Evolutionary conservation across 2,797 vertebrate genomes (phyloP).

Genomic region (Spinus olivaceus): DNA sequence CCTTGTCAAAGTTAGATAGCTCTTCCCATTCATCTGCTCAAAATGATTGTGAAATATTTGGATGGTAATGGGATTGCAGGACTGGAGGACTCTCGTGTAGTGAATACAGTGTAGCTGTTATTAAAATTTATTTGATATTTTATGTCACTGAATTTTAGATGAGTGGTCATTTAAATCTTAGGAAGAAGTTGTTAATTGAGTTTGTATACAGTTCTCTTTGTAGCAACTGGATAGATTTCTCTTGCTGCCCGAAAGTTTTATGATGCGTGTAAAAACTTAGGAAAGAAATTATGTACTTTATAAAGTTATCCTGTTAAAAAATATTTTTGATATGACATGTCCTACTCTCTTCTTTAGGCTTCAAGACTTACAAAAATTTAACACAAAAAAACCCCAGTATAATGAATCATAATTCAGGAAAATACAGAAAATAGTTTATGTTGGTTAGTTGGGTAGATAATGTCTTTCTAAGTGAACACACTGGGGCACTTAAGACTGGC

Average conservation of each 20-base stretch:
- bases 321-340: not conserved
- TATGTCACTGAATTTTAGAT: not conserved
- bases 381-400: not conserved
- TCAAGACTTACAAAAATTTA: not conserved
- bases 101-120: not conserved
- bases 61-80: not conserved
- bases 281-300: not conserved
- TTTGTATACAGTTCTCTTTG: not conserved
- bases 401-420: not conserved
- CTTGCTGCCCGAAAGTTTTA: not conserved
- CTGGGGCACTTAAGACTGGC: not conserved
- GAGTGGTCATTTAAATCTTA: not conserved
- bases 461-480: not conserved
- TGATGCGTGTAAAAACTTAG: not conserved
- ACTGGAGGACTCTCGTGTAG: not conserved
- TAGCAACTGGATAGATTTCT: not conserved
- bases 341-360: not conserved
- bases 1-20: not conserved
- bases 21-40: not conserved
- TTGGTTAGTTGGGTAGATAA: not conserved
- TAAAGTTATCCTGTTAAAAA: not conserved
- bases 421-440: not conserved
- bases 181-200: not conserved
- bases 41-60: conserved; percentile 5
- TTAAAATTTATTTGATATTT: conserved; percentile 32